phyloP scores from a whole-genome alignment of 2,888 invertebrate species.

The Rotaria socialis region DNA sequence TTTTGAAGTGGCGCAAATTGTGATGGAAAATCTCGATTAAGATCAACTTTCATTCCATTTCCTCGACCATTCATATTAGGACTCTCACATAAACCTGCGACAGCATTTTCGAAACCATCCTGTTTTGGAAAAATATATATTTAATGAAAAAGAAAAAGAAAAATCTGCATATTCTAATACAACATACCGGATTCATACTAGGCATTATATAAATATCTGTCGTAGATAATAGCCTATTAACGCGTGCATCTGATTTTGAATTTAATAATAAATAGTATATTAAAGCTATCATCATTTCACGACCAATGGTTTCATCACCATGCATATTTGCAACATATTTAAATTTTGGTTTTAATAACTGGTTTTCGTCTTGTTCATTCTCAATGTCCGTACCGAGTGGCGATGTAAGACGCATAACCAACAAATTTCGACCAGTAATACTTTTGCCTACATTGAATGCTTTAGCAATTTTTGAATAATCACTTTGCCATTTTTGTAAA shows the following conservation, averaged over 20 bases:
- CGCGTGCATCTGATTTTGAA: slow-evolving; percentile 68
- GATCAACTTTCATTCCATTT: slow-evolving; percentile 76
- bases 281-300: slow-evolving; percentile 81
- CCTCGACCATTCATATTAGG: slow-evolving; percentile 68
- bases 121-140: not conserved
- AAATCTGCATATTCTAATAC: not conserved
- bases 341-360: slow-evolving; percentile 76
- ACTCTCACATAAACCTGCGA: slow-evolving; percentile 67
- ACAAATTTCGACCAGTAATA: slow-evolving; percentile 76
- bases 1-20: slow-evolving; percentile 7
- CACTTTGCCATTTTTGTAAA: slow-evolving; percentile 48
- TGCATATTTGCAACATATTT: slow-evolving; percentile 96
- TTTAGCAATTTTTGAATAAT: slow-evolving; percentile 55
- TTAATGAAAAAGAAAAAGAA: not conserved
- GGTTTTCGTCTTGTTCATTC: slow-evolving; percentile 63
- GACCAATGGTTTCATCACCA: slow-evolving; percentile 90
- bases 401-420: slow-evolving; percentile 67
- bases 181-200: slow-evolving; percentile 94
- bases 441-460: slow-evolving; percentile 72
- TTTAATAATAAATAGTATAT: slow-evolving; percentile 81
- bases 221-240: slow-evolving; percentile 62
- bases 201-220: slow-evolving; percentile 82
- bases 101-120: slow-evolving; percentile 62
- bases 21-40: slow-evolving; percentile 70
- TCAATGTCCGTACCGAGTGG: slow-evolving; percentile 71